Evolutionary conservation across 2,113 vertebrate genomes (phyloP), one percentile per base, ranked within the genome.

Genomic region (Chaetops frenatus): DNA sequence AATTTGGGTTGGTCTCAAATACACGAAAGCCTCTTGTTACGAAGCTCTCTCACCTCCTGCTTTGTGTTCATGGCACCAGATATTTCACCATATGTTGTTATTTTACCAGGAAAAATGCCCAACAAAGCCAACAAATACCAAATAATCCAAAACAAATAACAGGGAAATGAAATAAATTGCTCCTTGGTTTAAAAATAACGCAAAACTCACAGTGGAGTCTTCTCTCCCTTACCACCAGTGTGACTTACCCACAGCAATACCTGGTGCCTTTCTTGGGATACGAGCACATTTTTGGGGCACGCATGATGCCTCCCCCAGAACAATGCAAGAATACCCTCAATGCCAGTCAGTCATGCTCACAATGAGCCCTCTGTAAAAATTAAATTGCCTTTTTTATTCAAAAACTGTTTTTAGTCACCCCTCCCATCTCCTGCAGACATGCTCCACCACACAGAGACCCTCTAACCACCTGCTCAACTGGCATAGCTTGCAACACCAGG

Each of bases 1-100:
- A 72, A 81, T 54, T 64, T 90, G 90, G 64, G 88, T 15, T 86
- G 65, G 50, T 92, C 83, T 92, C 87, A 88, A 81, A 88, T 11
- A 78, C 1, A 3, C 19, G 29, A 96, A 86, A 85, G 47, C 51
- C 66, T 51, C 83, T 44, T 57, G 47, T 77, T 77, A 89, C 0
- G 1, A 90, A 93, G 82, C 57, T 51, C 74, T 67, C 76, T 83
- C 69, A 81, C 76, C 82, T 90, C 87, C 90, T 1, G 56, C 56
- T 92, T 93, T 90, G 81, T 85, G 73, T 83, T 90, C 86, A 78
- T 40, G 88, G 65, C 71, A 96, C 82, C 87, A 93, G 54, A 82
- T 93, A 76, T 81, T 81, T 88, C 67, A 93, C 92, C 92, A 71
- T 91, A 96, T 86, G 85, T 58, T 90, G 81, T 66, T 90, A 88